Base-by-base conservation (phyloP, 2,113 vertebrate species). In the Lophius piscatorius region DNA sequence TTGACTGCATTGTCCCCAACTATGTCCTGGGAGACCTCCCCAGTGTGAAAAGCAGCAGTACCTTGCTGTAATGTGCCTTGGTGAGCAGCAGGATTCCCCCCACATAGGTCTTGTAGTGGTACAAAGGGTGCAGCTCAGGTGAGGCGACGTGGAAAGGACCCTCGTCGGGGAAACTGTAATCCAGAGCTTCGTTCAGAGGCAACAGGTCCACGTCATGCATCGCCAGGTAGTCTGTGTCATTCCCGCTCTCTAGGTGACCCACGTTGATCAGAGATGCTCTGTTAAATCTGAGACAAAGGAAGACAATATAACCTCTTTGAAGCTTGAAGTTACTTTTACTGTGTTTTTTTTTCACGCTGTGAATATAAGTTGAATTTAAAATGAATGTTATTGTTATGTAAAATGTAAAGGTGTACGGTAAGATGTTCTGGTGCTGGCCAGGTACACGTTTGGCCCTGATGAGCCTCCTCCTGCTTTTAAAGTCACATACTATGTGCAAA, bases 191-290 rank as follows among this genome's bases (percentile, higher is more conserved):
- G 0, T 98, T 99, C 57, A 93, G 92, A 2, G 97, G 97, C 62
- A 99, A 88, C 82, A 99, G 91, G 82, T 99, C 97, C 10, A 99
- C 97, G 0, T 99, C 97, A 0, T 98, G 97, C 97, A 99, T 99
- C 0, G 97, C 97, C 2, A 99, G 92, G 88, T 99, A 99, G 87
- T 99, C 97, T 0, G 96, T 99, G 88, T 95, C 91, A 0, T 99
- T 98, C 1, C 94, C 89, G 0, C 96, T 99, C 90, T 98, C 96
- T 85, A 93, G 59, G 83, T 94, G 95, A 47, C 97, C 97, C 75
- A 93, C 96, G 0, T 99, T 99, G 84, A 99, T 96, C 65, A 99
- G 90, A 1, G 97, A 96, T 0, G 97, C 97, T 42, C 97, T 91
- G 81, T 99, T 99, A 70, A 99, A 99, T 51, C 97, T 99, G 84